These are phyloP conservation scores for Muricea muricata DNA, from an alignment of 92 coral and sea anemone species.

Conservation along the genomic window DNA sequence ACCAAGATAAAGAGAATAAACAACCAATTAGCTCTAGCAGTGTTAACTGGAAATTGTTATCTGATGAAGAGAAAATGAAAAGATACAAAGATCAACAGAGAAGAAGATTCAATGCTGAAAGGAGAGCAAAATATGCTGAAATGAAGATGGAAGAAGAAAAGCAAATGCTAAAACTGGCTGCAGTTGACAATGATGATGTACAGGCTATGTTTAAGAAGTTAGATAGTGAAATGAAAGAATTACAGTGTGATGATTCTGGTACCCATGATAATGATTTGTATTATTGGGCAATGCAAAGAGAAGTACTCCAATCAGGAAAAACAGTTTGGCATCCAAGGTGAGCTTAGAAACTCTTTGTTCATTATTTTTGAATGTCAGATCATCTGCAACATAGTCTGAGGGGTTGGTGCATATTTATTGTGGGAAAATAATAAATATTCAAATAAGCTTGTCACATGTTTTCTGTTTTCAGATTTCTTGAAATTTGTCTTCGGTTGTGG, in stretches of 20 bases:
- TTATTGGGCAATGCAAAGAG: slow-evolving; percentile 34
- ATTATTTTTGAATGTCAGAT: too few relatives aligned
- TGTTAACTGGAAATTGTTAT: slow-evolving; percentile 17
- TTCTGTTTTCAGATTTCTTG: too few relatives aligned
- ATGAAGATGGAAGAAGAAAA: slow-evolving; percentile 27
- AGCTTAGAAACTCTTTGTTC: too few relatives aligned
- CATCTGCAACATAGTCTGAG: too few relatives aligned
- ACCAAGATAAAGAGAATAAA: not conserved
- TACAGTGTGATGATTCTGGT: not conserved
- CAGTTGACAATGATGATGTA: slow-evolving; percentile 8
- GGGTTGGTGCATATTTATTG: too few relatives aligned
- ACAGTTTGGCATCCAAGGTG: slow-evolving; percentile 44
- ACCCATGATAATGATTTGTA: not conserved
- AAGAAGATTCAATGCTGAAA: slow-evolving; percentile 28
- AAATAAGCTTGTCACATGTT: too few relatives aligned
- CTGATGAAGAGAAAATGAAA: slow-evolving; percentile 5
- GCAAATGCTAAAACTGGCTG: not conserved
- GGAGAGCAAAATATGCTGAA: slow-evolving; percentile 22
- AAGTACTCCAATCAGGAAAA: not conserved
- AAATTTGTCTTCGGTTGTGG: slow-evolving; percentile 63
- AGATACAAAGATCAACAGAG: not conserved
- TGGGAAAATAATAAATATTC: too few relatives aligned
- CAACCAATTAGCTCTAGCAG: too few relatives aligned
- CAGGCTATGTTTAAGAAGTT: slow-evolving; percentile 12
- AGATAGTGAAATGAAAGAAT: not conserved